Evolutionary conservation across 37 sponge, comb jelly and placozoan species (phyloP).

Genomic region (Corticium candelabrum): DNA sequence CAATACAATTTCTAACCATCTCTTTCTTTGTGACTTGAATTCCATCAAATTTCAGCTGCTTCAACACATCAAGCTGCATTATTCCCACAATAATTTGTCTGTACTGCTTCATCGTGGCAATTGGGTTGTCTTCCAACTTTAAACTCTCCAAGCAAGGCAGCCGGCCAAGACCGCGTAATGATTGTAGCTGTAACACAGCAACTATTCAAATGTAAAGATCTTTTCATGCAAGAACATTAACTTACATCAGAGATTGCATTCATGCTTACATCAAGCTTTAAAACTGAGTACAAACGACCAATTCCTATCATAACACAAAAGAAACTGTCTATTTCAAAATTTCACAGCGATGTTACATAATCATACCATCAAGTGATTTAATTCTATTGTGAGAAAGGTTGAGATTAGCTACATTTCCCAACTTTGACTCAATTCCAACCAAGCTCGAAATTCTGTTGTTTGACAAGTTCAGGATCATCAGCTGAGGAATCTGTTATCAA

Average conservation of each 20-base stretch:
- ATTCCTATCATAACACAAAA: neutral
- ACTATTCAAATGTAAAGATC: no score
- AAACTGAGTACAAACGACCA: neutral
- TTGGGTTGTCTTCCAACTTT: neutral
- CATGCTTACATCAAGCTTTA: neutral
- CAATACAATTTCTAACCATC: no score
- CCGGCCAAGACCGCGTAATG: neutral
- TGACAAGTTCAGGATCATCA: neutral
- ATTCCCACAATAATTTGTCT: neutral
- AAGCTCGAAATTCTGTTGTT: neutral
- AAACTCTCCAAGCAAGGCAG: neutral
- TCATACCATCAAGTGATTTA: neutral
- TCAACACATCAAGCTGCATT: neutral
- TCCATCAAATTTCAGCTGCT: no score
- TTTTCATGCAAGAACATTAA: no score
- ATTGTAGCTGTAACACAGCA: no score
- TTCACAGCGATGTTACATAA: no score
- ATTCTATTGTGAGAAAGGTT: neutral
- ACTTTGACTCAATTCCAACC: neutral
- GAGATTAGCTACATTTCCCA: neutral
- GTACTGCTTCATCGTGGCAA: neutral
- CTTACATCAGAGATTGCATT: no score
- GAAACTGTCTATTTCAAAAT: no score
- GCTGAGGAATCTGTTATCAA: neutral
- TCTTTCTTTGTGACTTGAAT: no score